phyloP scores from a whole-genome alignment of 2,888 invertebrate genomes.

The Tenthredo distinguenda region DNA sequence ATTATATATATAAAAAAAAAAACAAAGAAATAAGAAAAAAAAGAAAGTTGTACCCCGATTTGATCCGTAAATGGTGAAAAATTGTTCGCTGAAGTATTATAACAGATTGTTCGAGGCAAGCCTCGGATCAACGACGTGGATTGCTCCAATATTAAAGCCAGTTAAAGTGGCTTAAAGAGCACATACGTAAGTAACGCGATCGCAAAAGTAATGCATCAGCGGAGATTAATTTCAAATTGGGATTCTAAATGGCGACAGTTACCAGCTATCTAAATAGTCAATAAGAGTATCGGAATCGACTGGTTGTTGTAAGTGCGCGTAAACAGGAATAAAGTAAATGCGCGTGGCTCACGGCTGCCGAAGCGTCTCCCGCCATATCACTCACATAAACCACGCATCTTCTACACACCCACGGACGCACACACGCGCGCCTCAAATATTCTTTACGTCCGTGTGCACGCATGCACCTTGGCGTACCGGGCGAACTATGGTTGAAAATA shows the following conservation, averaged over 20 bases:
- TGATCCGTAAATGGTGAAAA: neutral
- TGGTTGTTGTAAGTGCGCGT: conserved; percentile 54
- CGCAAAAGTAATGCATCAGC: neutral
- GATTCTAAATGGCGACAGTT: neutral
- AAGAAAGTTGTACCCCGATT: neutral
- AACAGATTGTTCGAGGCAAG: conserved; percentile 17
- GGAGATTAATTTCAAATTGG: neutral
- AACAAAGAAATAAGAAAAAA: neutral
- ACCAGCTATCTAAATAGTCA: neutral
- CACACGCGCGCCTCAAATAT: conserved; percentile 62
- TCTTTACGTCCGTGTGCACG: conserved; percentile 54
- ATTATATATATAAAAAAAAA: neutral
- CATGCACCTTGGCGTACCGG: conserved; percentile 46
- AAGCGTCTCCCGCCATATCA: conserved; percentile 71
- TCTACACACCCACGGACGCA: conserved; percentile 56
- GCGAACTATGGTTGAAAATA: conserved; percentile 17
- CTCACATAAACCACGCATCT: conserved; percentile 59
- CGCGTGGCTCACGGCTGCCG: conserved; percentile 64
- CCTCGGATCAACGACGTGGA: conserved; percentile 26
- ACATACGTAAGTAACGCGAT: conserved; percentile 3
- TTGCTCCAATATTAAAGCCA: conserved; percentile 40
- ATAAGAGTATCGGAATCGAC: conserved; percentile 5
- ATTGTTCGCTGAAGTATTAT: neutral
- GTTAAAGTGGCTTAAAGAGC: conserved; percentile 39
- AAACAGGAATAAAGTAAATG: conserved; percentile 59